phyloP scores from a whole-genome alignment of 1,140 invertebrate genomes.

The Protaetia brevitarsis region DNA sequence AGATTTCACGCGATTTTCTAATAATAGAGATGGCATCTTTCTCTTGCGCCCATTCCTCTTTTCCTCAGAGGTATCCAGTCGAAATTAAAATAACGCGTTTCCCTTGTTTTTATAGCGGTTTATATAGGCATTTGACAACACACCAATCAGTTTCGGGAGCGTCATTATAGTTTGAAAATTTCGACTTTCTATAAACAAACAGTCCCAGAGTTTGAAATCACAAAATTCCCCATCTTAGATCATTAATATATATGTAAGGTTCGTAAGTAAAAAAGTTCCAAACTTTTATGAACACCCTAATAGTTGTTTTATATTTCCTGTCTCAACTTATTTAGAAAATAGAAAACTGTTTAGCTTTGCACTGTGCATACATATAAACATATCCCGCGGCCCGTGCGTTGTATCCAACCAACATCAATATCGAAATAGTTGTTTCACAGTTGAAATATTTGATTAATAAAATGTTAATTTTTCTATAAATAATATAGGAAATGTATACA shows the following conservation, averaged over 20 bases:
- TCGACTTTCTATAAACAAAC: slow-evolving; percentile 10
- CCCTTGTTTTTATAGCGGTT: neutral
- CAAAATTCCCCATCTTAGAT: slow-evolving; percentile 3
- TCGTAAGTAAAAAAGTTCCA: slow-evolving; percentile 11
- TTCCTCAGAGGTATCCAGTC: neutral
- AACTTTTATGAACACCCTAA: slow-evolving; percentile 11
- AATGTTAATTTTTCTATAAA: slow-evolving; percentile 16
- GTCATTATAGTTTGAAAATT: slow-evolving; percentile 2
- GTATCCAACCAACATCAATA: slow-evolving; percentile 16
- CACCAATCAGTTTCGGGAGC: slow-evolving; percentile 2
- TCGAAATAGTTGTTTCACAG: neutral
- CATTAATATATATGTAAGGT: slow-evolving; percentile 16
- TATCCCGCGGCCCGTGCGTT: neutral
- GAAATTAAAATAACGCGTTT: slow-evolving; percentile 2
- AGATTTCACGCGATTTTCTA: neutral
- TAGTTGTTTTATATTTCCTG: slow-evolving; percentile 16
- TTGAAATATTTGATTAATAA: slow-evolving; percentile 10
- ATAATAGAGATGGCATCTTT: neutral
- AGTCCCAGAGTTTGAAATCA: neutral
- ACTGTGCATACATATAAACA: slow-evolving; percentile 3
- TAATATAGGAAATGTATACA: slow-evolving; percentile 14
- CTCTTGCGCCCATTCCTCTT: neutral
- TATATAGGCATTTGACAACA: neutral
- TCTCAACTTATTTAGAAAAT: slow-evolving; percentile 16
- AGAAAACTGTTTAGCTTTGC: slow-evolving; percentile 13